A percentile compares a stretch with the other conserved stretches of the same genome.
These are phyloP conservation scores for Pseudomyrmex gracilis DNA, from an alignment of 1,140 invertebrate genomes.

Conservation along the genomic window DNA sequence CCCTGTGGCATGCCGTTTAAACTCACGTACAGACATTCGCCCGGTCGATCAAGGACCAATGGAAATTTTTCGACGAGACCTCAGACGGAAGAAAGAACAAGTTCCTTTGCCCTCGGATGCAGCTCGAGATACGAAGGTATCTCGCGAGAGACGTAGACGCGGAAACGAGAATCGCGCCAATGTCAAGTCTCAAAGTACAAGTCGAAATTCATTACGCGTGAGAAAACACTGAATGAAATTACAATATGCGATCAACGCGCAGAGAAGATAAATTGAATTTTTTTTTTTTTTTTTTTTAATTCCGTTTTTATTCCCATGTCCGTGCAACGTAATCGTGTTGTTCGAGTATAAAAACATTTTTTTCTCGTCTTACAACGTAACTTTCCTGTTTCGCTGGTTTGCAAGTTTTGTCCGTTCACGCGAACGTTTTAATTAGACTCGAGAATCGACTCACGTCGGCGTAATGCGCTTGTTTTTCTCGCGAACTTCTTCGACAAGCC, in stretches of 20 bases:
- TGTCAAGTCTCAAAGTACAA: constrained; percentile 16
- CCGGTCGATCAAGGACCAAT: constrained; percentile 74
- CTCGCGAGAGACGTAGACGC: constrained; percentile 8
- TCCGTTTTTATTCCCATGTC: no score
- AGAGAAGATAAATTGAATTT: no score
- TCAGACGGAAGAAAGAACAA: constrained; percentile 69
- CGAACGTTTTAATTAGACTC: not conserved
- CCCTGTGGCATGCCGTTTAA: constrained; percentile 75
- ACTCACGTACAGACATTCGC: constrained; percentile 62
- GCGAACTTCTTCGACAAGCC: not conserved
- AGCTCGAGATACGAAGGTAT: constrained; percentile 10
- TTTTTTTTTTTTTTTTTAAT: no score
- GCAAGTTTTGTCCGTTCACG: not conserved
- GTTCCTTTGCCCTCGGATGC: constrained; percentile 50
- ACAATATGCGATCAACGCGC: not conserved
- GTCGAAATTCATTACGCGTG: not conserved
- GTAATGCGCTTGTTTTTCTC: not conserved
- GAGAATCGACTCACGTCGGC: not conserved
- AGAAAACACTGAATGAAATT: not conserved
- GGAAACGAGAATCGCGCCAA: constrained; percentile 15
- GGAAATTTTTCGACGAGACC: constrained; percentile 71
- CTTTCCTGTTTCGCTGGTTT: no score
- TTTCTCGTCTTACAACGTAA: no score
- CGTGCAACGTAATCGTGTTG: no score
- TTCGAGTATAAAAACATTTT: no score